These are phyloP conservation scores for Diaprepes abbreviatus DNA, from an alignment of 2,888 invertebrate genomes.

Conservation along the genomic window DNA sequence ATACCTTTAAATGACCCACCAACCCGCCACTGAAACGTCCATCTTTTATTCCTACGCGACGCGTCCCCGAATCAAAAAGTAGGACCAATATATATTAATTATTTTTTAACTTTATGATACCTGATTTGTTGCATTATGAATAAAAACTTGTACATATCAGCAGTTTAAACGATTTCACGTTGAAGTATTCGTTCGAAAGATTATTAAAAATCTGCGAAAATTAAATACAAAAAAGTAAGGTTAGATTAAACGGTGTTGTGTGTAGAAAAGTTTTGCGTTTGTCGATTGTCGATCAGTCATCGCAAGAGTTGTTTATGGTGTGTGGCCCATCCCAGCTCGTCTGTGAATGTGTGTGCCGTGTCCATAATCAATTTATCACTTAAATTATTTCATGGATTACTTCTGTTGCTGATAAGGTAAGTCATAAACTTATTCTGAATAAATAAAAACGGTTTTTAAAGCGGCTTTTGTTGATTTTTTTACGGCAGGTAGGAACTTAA, in stretches of 20 bases:
- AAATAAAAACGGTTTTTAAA: conserved; percentile 24
- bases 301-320: conserved; percentile 66
- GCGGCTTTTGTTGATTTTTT: conserved; percentile 37
- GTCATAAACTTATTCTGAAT: conserved; percentile 33
- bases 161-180: neutral
- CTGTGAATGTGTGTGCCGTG: conserved; percentile 68
- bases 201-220: neutral
- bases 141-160: neutral
- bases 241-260: conserved; percentile 27
- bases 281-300: conserved; percentile 50
- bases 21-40: conserved; percentile 52
- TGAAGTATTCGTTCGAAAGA: neutral
- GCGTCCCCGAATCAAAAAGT: conserved; percentile 54
- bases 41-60: conserved; percentile 56
- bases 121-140: neutral
- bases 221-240: conserved; percentile 21
- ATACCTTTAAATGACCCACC: conserved; percentile 61
- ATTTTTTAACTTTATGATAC: neutral
- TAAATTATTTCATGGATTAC: conserved; percentile 64
- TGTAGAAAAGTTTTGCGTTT: conserved; percentile 47
- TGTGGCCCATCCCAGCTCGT: conserved; percentile 69
- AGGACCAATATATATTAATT: conserved; percentile 48
- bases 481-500: conserved; percentile 32
- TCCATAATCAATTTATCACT: conserved; percentile 60
- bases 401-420: conserved; percentile 65